Base-by-base conservation (phyloP, 1,140 invertebrate species). In the Lanistes nyassanus region DNA sequence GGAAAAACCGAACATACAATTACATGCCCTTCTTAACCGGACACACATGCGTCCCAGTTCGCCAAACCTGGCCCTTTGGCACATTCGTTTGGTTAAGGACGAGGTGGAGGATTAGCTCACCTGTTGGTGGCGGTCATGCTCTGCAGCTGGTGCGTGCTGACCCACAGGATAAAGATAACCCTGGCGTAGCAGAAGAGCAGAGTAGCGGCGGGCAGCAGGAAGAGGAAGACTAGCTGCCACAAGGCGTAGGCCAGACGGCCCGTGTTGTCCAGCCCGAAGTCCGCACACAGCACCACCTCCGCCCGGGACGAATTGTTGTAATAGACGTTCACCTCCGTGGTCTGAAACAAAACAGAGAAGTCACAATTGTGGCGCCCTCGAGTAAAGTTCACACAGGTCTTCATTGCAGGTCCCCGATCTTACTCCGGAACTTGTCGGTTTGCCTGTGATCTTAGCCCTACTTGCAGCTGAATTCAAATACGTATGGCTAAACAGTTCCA, bases 131-230 rank as follows among this genome's bases (percentile, higher is more conserved):
- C 81, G 0, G 84, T 84, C 71, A 88, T 77, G 34, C 79, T 80
- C 34, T 80, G 77, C 5, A 89, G 81, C 34, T 89, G 85, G 55
- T 86, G 85, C 1, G 91, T 91, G 64, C 90, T 91, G 68, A 88
- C 84, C 92, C 92, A 92, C 0, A 92, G 87, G 69, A 91, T 91
- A 42, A 87, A 85, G 66, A 92, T 92, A 19, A 92, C 91, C 42
- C 86, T 86, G n/a, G 89, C 79, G 80, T 92, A 92, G 82, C 91
- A 92, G 75, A 90, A 84, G 21, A 89, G 83, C 90, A 92, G 91
- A 37, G 92, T 81, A 21, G 90, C 31, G 0, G 88, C 89, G 0
- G 92, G 91, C 9, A 91, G 72, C 0, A 81, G 76, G 79, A 92
- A 92, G 73, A 92, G 87, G n/a, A 90, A 83, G 23, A 89, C 42